phyloP scores from a whole-genome alignment of 1,140 invertebrate genomes.

The Aleiodes sp. region DNA sequence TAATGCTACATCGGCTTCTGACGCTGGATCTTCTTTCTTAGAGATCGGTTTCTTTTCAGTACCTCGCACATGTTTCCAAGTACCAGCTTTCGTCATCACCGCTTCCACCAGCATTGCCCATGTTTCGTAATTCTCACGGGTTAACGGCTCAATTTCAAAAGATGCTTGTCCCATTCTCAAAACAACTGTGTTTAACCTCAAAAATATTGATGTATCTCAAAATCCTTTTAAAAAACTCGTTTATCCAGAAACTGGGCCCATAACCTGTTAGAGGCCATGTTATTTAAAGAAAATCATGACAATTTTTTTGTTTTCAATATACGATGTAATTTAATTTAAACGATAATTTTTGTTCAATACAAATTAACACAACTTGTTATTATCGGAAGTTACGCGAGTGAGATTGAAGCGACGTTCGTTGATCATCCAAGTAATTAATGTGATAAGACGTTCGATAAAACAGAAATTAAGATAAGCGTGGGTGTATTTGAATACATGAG shows the following conservation, averaged over 20 bases:
- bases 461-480: too few relatives aligned
- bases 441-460: too few relatives aligned
- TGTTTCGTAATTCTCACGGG: background rate
- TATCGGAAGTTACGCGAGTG: too few relatives aligned
- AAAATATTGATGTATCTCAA: background rate
- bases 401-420: too few relatives aligned
- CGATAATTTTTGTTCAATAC: too few relatives aligned
- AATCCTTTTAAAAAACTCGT: background rate
- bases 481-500: too few relatives aligned
- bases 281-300: too few relatives aligned
- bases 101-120: background rate
- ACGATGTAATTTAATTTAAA: too few relatives aligned
- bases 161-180: background rate
- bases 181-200: background rate
- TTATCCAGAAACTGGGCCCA: background rate
- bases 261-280: slow-evolving; percentile 4
- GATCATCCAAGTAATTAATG: too few relatives aligned
- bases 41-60: background rate
- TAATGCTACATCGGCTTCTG: background rate
- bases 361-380: too few relatives aligned
- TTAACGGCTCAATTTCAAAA: background rate
- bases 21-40: background rate
- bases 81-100: background rate
- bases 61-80: background rate
- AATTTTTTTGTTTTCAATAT: too few relatives aligned